phyloP scores from a whole-genome alignment of 2,888 invertebrate species.

The Saturnia japonica region DNA sequence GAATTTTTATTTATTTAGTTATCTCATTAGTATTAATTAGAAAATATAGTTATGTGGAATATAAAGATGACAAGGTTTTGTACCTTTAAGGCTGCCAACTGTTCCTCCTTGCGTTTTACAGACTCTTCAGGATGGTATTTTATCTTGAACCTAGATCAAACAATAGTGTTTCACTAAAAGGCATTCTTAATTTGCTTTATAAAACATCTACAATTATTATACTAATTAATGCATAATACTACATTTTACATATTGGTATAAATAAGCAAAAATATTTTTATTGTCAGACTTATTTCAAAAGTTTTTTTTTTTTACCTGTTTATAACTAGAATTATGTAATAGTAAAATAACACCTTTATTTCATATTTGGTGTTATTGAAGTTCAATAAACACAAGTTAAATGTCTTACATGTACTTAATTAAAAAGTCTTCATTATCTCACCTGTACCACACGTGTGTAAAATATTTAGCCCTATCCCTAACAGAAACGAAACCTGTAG shows the following conservation, averaged over 20 bases:
- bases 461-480: constrained; percentile 76
- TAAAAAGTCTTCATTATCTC: constrained; percentile 79
- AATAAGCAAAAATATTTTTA: constrained; percentile 26
- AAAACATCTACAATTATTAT: constrained; percentile 13
- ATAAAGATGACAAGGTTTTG: neutral
- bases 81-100: constrained; percentile 90
- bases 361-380: constrained; percentile 39
- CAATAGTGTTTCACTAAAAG: constrained; percentile 24
- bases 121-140: constrained; percentile 99
- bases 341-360: constrained; percentile 43
- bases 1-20: too few species aligned
- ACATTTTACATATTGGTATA: constrained; percentile 11
- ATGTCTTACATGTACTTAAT: constrained; percentile 62
- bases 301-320: neutral
- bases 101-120: constrained; percentile 93
- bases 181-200: constrained; percentile 16
- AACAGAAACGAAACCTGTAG: constrained; percentile 80
- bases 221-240: constrained; percentile 11
- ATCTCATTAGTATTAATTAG: too few species aligned
- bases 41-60: too few species aligned
- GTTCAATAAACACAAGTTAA: constrained; percentile 61
- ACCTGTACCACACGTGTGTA: constrained; percentile 80
- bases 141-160: constrained; percentile 94
- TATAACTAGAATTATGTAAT: constrained; percentile 29
- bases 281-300: neutral